phyloP scores from a whole-genome alignment of 2,797 vertebrate genomes.

The Coccyzus lansbergi region DNA sequence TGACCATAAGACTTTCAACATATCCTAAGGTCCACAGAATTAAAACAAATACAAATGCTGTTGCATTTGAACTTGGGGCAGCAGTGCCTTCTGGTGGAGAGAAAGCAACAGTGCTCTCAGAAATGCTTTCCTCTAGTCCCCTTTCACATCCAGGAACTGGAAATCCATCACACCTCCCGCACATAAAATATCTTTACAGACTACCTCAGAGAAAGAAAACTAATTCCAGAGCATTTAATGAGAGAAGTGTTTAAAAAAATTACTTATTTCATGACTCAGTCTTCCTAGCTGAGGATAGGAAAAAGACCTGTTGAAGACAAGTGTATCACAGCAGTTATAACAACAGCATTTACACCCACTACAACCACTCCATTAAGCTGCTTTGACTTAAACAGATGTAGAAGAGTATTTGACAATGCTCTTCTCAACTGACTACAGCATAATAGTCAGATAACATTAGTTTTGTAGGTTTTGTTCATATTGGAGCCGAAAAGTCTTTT shows the following conservation, averaged over 20 bases:
- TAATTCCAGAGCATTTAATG: neutral
- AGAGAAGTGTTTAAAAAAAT: neutral
- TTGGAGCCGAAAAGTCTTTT: neutral
- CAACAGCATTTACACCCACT: neutral
- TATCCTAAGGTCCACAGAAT: neutral
- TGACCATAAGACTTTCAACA: neutral
- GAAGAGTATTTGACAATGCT: neutral
- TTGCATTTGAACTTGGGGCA: neutral
- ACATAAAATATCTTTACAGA: neutral
- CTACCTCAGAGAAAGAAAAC: neutral
- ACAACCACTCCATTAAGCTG: neutral
- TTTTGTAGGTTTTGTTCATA: neutral
- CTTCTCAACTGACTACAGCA: neutral
- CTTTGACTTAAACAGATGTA: neutral
- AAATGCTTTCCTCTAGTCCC: neutral
- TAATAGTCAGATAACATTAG: neutral
- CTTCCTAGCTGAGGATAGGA: neutral
- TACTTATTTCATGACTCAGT: neutral
- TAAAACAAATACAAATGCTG: neutral
- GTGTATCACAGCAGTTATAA: neutral
- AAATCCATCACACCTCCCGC: neutral
- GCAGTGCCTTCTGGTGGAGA: slow-evolving; percentile 44
- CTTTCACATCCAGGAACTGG: neutral
- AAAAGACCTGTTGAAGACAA: neutral
- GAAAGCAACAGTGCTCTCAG: neutral